phyloP scores from a whole-genome alignment of 1,140 invertebrate species.

The Acromyrmex echinatior region DNA sequence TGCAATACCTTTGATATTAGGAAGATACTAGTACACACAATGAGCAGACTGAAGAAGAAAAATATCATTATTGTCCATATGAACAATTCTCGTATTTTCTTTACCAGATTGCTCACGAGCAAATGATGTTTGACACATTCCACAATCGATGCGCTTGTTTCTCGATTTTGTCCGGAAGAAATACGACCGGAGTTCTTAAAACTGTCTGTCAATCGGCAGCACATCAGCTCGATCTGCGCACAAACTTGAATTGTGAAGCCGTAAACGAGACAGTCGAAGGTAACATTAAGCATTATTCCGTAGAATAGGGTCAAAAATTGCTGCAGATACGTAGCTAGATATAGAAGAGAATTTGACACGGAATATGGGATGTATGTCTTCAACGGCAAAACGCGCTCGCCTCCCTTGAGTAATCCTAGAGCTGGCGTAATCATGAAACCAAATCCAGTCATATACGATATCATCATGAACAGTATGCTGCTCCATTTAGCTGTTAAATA shows the following conservation, averaged over 20 bases:
- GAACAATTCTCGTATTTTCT: constrained; percentile 15
- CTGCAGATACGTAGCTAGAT: constrained; percentile 33
- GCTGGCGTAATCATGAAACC: neutral
- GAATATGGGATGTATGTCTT: constrained; percentile 36
- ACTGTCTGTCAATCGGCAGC: constrained; percentile 11
- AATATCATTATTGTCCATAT: constrained; percentile 37
- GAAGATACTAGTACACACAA: constrained; percentile 56
- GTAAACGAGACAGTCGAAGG: constrained; percentile 47
- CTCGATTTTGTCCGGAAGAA: neutral
- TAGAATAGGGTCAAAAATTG: constrained; percentile 10
- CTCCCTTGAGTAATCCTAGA: neutral
- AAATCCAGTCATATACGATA: neutral
- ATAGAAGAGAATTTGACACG: neutral
- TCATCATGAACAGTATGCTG: constrained; percentile 27
- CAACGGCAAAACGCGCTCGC: constrained; percentile 10
- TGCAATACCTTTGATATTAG: constrained; percentile 46
- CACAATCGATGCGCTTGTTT: neutral
- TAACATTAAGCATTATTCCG: constrained; percentile 30
- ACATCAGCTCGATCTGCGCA: constrained; percentile 38
- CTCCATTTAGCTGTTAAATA: constrained; percentile 51
- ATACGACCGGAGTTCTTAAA: neutral
- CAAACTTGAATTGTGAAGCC: constrained; percentile 49
- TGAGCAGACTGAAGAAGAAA: constrained; percentile 50
- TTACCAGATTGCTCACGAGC: constrained; percentile 18
- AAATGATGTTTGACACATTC: constrained; percentile 51